A percentile compares a stretch with the other conserved stretches of the same genome.
Conservation (phyloP, 1,140 invertebrate genomes). For the Anastrepha ludens region DNA sequence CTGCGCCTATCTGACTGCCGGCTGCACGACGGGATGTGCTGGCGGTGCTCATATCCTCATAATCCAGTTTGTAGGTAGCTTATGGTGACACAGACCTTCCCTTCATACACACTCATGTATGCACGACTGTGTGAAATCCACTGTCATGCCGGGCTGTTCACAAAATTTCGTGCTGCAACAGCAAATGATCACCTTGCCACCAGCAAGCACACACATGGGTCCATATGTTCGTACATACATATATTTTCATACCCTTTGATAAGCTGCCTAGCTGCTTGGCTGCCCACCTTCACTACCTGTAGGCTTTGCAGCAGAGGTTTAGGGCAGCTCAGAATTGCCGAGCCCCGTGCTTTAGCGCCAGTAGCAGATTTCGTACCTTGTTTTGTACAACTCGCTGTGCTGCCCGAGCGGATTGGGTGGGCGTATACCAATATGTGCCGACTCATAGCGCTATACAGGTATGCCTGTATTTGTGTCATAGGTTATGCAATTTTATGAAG, state of each 20-base stretch:
- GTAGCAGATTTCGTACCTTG: not conserved
- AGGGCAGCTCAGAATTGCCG: not conserved
- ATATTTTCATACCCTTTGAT: not conserved
- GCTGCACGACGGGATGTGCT: not conserved
- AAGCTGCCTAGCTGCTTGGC: not conserved
- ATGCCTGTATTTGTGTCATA: not conserved
- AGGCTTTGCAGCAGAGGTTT: not conserved
- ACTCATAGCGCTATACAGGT: not conserved
- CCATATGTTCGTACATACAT: not conserved
- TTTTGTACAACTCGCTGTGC: not conserved
- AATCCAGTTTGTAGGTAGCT: conserved; percentile 14
- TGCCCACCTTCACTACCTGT: conserved; percentile 3
- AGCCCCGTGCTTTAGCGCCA: not conserved
- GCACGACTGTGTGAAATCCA: not conserved
- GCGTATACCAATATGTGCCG: not conserved
- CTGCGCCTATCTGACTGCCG: not conserved
- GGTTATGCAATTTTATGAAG: conserved; percentile 23
- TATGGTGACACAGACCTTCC: not conserved
- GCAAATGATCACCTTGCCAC: not conserved
- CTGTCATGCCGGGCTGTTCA: not conserved
- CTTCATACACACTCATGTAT: not conserved
- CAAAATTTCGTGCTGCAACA: conserved; percentile 5
- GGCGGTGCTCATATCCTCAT: not conserved
- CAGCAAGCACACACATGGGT: not conserved
- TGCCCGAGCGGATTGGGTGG: not conserved